These are phyloP conservation scores for Adelognathus sp. DNA, from an alignment of 2,888 invertebrate species.

Conservation along the genomic window DNA sequence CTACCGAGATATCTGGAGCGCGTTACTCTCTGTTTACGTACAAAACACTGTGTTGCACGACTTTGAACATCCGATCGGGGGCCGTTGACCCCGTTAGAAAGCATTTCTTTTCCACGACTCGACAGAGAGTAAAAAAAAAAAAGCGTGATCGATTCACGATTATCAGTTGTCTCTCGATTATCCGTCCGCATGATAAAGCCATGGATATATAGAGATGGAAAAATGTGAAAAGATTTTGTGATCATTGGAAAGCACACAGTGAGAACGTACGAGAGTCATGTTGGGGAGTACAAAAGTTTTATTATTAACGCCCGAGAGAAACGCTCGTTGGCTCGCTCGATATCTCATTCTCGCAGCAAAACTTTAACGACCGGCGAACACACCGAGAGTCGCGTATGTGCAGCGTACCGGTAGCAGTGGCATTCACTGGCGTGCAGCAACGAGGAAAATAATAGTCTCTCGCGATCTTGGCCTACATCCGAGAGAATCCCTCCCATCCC, in stretches of 20 bases:
- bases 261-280: background rate
- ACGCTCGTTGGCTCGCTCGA: background rate
- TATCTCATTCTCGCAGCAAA: slow-evolving; percentile 23
- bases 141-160: slow-evolving; percentile 28
- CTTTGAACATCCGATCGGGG: slow-evolving; percentile 42
- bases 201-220: no score
- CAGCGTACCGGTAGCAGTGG: slow-evolving; percentile 1
- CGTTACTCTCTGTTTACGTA: background rate
- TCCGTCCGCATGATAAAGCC: no score
- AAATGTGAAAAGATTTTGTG: background rate
- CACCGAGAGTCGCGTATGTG: background rate
- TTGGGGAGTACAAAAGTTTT: background rate
- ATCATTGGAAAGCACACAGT: background rate
- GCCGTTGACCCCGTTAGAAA: slow-evolving; percentile 46
- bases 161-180: background rate
- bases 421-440: slow-evolving; percentile 20
- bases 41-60: background rate
- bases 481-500: slow-evolving; percentile 13
- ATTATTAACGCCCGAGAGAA: background rate
- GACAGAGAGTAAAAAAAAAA: background rate
- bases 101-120: slow-evolving; percentile 30
- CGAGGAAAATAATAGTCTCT: slow-evolving; percentile 53
- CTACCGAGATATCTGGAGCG: slow-evolving; percentile 29
- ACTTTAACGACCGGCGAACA: slow-evolving; percentile 27
- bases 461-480: slow-evolving; percentile 58